A percentile compares a stretch with the other conserved stretches of the same genome.
Conservation (phyloP, 2,888 invertebrate genomes). For the Flabesymbios commensalis region DNA sequence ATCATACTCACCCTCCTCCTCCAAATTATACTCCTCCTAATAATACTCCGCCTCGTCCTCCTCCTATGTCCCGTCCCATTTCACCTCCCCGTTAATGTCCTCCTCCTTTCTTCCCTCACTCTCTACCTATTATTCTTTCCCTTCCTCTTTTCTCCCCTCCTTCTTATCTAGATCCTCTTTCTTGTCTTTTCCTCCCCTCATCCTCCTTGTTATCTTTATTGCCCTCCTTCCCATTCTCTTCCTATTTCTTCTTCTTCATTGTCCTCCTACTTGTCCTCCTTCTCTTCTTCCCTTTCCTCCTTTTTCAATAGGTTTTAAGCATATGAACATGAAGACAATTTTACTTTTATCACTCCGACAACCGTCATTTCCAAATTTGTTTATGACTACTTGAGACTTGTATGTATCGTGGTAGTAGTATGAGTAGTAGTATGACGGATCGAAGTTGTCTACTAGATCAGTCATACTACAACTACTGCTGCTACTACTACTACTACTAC, state of each 20-base stretch:
- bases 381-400: too few species aligned
- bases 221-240: neutral
- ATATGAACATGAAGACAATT: too few species aligned
- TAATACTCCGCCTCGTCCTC: neutral
- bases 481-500: too few species aligned
- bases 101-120: neutral
- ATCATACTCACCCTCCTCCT: neutral
- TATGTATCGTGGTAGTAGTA: too few species aligned
- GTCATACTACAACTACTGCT: too few species aligned
- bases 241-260: neutral
- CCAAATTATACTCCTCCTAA: neutral
- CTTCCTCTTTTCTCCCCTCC: neutral
- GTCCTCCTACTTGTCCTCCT: neutral
- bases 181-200: neutral
- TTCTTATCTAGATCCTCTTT: neutral
- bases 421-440: too few species aligned
- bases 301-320: too few species aligned
- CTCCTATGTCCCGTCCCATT: neutral
- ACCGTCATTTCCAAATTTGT: too few species aligned
- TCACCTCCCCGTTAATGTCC: neutral
- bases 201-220: neutral
- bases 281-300: neutral
- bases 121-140: neutral
- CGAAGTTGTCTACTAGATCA: too few species aligned
- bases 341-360: too few species aligned